Evolutionary conservation across 2,888 invertebrate genomes (phyloP).

Genomic region (Serrognathus titanus): DNA sequence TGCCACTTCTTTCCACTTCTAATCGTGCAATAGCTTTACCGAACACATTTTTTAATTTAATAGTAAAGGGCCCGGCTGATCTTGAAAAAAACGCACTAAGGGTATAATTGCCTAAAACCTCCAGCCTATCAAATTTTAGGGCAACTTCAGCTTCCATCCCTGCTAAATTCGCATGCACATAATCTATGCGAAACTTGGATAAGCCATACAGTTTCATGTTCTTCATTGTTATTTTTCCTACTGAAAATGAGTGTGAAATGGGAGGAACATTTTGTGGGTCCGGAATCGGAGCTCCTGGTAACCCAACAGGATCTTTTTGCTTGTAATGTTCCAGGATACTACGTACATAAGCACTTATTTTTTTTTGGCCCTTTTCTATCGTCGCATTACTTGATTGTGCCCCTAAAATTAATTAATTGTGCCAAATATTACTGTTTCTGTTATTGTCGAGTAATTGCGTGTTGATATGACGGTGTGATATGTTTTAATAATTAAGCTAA

Average conservation of each 20-base stretch:
- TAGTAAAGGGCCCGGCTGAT: conserved; percentile 73
- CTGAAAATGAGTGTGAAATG: conserved; percentile 67
- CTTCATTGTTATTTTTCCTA: conserved; percentile 67
- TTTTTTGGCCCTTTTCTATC: conserved; percentile 55
- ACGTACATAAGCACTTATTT: conserved; percentile 68
- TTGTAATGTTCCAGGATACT: conserved; percentile 75
- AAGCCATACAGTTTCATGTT: conserved; percentile 71
- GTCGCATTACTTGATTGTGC: background rate
- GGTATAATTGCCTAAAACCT: conserved; percentile 73
- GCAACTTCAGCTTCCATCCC: conserved; percentile 73
- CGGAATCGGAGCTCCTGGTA: conserved; percentile 76
- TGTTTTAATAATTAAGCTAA: too few species aligned
- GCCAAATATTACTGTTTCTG: too few species aligned
- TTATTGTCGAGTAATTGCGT: too few species aligned
- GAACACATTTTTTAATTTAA: conserved; percentile 67
- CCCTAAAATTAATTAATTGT: too few species aligned
- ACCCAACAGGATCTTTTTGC: conserved; percentile 72
- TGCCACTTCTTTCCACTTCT: conserved; percentile 70
- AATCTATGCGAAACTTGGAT: conserved; percentile 72
- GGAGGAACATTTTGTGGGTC: conserved; percentile 73
- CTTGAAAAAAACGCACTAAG: conserved; percentile 65
- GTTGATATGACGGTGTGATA: too few species aligned
- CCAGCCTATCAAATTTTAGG: conserved; percentile 66
- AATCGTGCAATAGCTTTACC: conserved; percentile 67
- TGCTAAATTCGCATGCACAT: conserved; percentile 68